Conservation (phyloP, 1,140 invertebrate species). For the Pomphorhynchus laevis region DNA sequence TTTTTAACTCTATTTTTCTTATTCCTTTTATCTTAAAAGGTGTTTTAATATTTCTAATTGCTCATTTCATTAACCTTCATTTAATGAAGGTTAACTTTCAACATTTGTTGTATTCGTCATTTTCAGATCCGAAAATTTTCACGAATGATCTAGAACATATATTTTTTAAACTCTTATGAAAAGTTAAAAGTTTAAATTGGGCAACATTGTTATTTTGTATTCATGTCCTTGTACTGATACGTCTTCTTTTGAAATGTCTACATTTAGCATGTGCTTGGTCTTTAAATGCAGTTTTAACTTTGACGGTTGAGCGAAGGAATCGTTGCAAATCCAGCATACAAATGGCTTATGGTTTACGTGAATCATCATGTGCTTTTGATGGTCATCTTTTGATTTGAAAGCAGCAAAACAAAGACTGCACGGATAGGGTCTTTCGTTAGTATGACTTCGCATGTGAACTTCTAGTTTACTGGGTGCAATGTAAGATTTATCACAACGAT, state of each 20-base stretch:
- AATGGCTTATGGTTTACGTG: not conserved
- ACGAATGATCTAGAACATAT: too few species aligned
- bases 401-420: constrained; percentile 90
- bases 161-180: too few species aligned
- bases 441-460: constrained; percentile 81
- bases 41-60: too few species aligned
- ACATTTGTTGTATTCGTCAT: too few species aligned
- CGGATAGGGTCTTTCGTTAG: constrained; percentile 72
- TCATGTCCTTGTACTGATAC: not conserved
- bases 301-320: not conserved
- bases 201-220: not conserved
- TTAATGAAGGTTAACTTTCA: too few species aligned
- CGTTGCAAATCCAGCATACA: not conserved
- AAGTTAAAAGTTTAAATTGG: too few species aligned
- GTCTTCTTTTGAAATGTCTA: not conserved
- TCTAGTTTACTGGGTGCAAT: constrained; percentile 88
- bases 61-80: too few species aligned
- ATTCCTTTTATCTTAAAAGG: too few species aligned
- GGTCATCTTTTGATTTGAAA: constrained; percentile 68
- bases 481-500: constrained; percentile 75
- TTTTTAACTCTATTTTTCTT: too few species aligned
- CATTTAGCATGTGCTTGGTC: not conserved
- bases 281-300: not conserved
- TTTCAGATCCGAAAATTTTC: too few species aligned
- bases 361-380: constrained; percentile 43